phyloP scores from a whole-genome alignment of 2,888 invertebrate species.

The Cephus rjabovi region DNA sequence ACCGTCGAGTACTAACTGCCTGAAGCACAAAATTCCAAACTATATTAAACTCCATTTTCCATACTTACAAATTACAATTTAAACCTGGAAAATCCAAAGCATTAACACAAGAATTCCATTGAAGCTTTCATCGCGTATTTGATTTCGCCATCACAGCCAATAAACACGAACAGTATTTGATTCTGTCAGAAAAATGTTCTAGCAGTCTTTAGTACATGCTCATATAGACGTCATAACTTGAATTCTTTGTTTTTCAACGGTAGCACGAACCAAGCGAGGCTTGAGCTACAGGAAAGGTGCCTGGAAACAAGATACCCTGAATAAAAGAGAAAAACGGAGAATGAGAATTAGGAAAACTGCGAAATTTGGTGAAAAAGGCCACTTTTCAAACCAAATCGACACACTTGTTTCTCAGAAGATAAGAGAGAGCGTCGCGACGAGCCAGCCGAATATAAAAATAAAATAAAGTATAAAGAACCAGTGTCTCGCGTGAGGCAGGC shows the following conservation, averaged over 20 bases:
- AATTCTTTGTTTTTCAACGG: not conserved
- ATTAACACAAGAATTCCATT: not conserved
- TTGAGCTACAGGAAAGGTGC: too few relatives aligned
- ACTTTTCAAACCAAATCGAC: constrained; percentile 36
- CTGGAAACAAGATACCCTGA: not conserved
- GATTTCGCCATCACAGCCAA: not conserved
- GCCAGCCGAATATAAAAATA: constrained; percentile 28
- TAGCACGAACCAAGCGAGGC: too few relatives aligned
- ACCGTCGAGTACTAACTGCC: not conserved
- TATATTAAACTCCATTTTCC: not conserved
- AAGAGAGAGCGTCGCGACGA: constrained; percentile 20
- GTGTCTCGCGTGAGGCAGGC: constrained; percentile 26
- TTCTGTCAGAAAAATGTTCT: not conserved
- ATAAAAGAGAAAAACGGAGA: not conserved
- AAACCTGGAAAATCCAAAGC: not conserved
- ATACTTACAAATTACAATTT: not conserved
- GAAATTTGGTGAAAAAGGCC: constrained; percentile 26
- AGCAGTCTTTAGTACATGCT: not conserved
- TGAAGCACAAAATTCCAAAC: not conserved
- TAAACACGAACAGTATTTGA: not conserved
- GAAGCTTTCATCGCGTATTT: not conserved
- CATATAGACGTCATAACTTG: not conserved
- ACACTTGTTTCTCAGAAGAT: constrained; percentile 35
- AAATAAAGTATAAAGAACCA: constrained; percentile 36
- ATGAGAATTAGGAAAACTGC: not conserved